These are phyloP conservation scores for Synergus itoensis DNA, from an alignment of 2,888 invertebrate species.

Conservation along the genomic window DNA sequence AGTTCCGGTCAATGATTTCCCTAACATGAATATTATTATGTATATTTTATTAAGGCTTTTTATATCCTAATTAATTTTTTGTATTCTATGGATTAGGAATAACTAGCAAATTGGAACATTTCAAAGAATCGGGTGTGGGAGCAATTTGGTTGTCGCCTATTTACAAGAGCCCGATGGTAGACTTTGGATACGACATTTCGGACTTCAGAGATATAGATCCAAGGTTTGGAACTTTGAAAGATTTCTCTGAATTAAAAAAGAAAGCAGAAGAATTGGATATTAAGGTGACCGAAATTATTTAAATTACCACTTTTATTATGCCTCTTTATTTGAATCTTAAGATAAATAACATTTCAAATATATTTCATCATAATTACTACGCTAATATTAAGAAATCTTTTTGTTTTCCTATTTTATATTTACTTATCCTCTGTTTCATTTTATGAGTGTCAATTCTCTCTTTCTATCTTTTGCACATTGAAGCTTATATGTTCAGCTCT, in stretches of 20 bases:
- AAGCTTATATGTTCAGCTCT: too few species aligned
- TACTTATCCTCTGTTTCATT: too few species aligned
- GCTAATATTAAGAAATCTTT: too few species aligned
- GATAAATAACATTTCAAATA: too few species aligned
- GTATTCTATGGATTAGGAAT: slow-evolving; percentile 77
- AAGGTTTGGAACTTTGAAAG: slow-evolving; percentile 86
- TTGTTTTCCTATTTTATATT: too few species aligned
- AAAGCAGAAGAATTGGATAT: slow-evolving; percentile 81
- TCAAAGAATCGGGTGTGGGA: slow-evolving; percentile 85
- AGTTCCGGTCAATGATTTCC: too few species aligned
- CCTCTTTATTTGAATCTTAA: too few species aligned
- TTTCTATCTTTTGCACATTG: too few species aligned
- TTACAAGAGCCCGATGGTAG: slow-evolving; percentile 89
- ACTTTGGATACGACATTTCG: slow-evolving; percentile 93
- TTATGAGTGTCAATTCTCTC: too few species aligned
- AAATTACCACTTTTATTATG: not conserved
- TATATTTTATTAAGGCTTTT: not conserved
- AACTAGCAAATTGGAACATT: slow-evolving; percentile 81
- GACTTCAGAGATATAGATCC: slow-evolving; percentile 87
- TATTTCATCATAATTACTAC: too few species aligned
- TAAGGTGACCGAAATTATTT: slow-evolving; percentile 69
- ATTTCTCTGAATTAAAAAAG: slow-evolving; percentile 82
- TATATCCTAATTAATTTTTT: not conserved
- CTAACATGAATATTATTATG: too few species aligned
- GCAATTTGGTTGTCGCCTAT: slow-evolving; percentile 93